Conservation (phyloP, 2,888 invertebrate species). For the Drosophila setosimentum region DNA sequence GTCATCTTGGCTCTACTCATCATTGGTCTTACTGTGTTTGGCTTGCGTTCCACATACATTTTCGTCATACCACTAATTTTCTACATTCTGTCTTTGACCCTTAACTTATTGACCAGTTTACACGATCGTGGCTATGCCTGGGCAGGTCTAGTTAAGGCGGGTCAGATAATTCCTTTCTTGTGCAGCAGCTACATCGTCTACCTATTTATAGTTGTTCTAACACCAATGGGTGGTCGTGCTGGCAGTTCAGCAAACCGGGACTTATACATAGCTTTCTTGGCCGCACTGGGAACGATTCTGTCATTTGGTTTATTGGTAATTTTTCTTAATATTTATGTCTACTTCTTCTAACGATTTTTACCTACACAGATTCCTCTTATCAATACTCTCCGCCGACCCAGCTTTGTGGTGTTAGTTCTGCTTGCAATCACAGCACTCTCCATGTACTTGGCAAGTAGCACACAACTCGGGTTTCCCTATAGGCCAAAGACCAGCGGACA, state of each 20-base stretch:
- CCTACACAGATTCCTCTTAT: constrained; percentile 47
- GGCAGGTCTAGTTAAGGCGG: constrained; percentile 77
- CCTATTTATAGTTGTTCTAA: constrained; percentile 85
- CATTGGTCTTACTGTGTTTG: constrained; percentile 58
- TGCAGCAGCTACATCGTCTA: constrained; percentile 85
- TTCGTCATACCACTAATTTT: constrained; percentile 77
- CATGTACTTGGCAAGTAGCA: constrained; percentile 73
- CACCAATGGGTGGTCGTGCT: constrained; percentile 87
- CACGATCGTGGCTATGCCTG: constrained; percentile 74
- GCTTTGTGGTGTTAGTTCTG: constrained; percentile 30
- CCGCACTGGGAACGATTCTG: constrained; percentile 75
- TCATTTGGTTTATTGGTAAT: constrained; percentile 82
- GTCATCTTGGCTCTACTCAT: constrained; percentile 70
- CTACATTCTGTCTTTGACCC: constrained; percentile 65
- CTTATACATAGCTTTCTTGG: constrained; percentile 86
- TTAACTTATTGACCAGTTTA: constrained; percentile 78
- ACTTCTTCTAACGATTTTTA: background rate
- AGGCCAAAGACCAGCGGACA: constrained; percentile 85
- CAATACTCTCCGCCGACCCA: constrained; percentile 57
- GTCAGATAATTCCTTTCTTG: constrained; percentile 85
- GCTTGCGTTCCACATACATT: constrained; percentile 78
- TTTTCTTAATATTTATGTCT: rapidly evolving
- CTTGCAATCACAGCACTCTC: constrained; percentile 26
- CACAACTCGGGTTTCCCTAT: constrained; percentile 87
- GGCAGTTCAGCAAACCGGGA: constrained; percentile 86